phyloP scores from a whole-genome alignment of 2,113 vertebrate species.

The Bombycilla garrulus region DNA sequence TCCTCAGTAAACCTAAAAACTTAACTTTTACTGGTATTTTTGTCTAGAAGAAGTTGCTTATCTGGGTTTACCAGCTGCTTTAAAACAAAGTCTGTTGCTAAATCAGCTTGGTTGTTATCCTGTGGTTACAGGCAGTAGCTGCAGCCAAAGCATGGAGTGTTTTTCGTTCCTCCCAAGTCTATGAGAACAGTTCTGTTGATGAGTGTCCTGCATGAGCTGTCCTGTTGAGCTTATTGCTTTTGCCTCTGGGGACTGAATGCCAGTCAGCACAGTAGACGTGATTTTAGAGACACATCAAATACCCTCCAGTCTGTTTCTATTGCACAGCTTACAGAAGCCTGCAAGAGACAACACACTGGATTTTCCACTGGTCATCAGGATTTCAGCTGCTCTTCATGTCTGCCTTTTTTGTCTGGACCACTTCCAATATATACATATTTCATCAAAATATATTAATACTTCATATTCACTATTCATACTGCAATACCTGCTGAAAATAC shows the following conservation, averaged over 20 bases:
- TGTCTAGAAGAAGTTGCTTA: background rate
- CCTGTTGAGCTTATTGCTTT: background rate
- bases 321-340: background rate
- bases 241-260: background rate
- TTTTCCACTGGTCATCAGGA: background rate
- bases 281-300: background rate
- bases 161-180: background rate
- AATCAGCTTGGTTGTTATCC: background rate
- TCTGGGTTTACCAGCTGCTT: background rate
- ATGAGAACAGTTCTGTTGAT: background rate
- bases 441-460: background rate
- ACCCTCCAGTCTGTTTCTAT: background rate
- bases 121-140: background rate
- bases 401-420: background rate
- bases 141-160: background rate
- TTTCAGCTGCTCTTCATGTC: background rate
- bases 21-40: background rate
- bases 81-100: background rate
- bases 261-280: background rate
- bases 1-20: background rate
- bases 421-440: background rate
- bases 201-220: background rate
- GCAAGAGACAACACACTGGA: background rate
- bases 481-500: background rate
- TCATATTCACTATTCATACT: background rate